phyloP scores from a whole-genome alignment of 2,797 vertebrate genomes.

The Tenualosa ilisha region DNA sequence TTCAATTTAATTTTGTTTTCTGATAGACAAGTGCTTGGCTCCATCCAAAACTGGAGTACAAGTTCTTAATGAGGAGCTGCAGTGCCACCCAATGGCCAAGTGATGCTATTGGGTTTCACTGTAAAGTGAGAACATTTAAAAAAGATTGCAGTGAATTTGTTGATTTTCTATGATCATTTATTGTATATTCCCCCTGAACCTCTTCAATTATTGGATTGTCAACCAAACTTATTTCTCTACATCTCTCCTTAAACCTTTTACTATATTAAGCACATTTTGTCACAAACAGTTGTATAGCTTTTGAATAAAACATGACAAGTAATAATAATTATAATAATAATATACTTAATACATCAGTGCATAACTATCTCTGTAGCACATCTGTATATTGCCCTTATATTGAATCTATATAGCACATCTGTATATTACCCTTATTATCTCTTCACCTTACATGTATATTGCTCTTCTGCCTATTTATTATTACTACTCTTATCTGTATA shows the following conservation, averaged over 20 bases:
- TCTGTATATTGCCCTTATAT: too few species aligned
- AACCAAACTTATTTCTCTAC: neutral
- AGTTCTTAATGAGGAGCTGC: slow-evolving; percentile 31
- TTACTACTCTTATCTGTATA: too few species aligned
- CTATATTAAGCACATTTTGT: neutral
- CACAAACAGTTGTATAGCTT: too few species aligned
- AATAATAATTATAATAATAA: too few species aligned
- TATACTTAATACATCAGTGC: too few species aligned
- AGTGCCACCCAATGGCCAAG: slow-evolving; percentile 52
- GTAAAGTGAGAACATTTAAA: neutral
- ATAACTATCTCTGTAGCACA: too few species aligned
- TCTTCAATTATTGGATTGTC: too few species aligned
- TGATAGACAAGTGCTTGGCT: neutral
- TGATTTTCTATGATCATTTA: neutral
- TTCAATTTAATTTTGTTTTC: neutral
- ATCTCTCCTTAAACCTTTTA: neutral
- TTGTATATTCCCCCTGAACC: neutral
- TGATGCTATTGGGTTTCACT: neutral
- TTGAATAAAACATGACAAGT: neutral
- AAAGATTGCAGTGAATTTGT: neutral
- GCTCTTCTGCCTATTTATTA: too few species aligned
- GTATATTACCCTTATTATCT: too few species aligned
- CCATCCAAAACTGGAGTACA: neutral
- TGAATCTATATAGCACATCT: too few species aligned
- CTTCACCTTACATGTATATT: too few species aligned